phyloP scores from a whole-genome alignment of 2,113 vertebrate genomes.

The Sinocyclocheilus rhinocerous region DNA sequence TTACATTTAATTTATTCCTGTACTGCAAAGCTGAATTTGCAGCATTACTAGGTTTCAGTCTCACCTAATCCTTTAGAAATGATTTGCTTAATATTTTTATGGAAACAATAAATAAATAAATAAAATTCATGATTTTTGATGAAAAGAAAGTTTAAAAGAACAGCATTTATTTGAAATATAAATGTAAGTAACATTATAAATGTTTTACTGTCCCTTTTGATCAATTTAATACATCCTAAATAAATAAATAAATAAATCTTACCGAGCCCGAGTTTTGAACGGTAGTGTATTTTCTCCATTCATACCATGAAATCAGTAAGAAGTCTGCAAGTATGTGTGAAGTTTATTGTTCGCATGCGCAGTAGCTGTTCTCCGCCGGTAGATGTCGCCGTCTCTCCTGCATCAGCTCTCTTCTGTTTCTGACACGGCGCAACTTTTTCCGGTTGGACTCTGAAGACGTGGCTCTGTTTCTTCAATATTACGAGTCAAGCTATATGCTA shows the following conservation, averaged over 20 bases:
- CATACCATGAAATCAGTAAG: not conserved
- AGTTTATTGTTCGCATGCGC: not conserved
- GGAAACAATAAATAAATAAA: not conserved
- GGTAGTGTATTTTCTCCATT: not conserved
- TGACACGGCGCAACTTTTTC: constrained; percentile 46
- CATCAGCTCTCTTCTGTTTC: not conserved
- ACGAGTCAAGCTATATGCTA: not conserved
- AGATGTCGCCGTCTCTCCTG: constrained; percentile 18
- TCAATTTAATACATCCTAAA: not conserved
- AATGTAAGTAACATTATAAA: not conserved
- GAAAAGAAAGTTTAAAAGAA: not conserved
- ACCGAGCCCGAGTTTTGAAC: too few relatives aligned
- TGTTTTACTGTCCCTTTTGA: not conserved
- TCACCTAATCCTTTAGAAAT: not conserved
- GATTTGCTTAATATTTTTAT: not conserved
- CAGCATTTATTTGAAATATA: not conserved
- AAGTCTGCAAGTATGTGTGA: not conserved
- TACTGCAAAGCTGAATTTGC: not conserved
- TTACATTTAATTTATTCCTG: not conserved
- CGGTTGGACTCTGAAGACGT: constrained; percentile 57
- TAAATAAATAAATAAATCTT: too few relatives aligned
- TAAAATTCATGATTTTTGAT: too few relatives aligned
- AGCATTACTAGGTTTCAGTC: not conserved
- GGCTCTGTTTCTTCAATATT: constrained; percentile 43
- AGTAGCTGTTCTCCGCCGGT: not conserved